Evolutionary conservation across 2,888 invertebrate species (phyloP), one percentile per base, ranked within the genome.

Genomic region (Andrena marginata): DNA sequence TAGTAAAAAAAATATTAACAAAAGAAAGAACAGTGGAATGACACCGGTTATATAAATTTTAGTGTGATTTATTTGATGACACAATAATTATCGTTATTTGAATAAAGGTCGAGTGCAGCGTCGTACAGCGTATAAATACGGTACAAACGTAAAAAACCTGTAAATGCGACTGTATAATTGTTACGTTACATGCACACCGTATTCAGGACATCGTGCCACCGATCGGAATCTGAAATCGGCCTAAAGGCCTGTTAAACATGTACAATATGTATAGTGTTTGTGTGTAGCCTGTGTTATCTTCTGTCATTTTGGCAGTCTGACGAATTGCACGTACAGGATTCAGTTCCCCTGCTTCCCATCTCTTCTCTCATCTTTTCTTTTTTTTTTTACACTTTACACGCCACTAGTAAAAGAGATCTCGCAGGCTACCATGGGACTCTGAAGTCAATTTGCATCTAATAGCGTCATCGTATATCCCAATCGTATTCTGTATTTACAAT

Each of bases 101-200:
- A 87, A 85, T 90, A 91, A 87, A 92, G 87, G 85, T 90, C 85
- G 89, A 88, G 89, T 92, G 92, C 89, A 90, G 89, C 89, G 91
- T 89, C 89, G 89, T 92, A 91, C 89, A 90, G 90, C 89, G 86
- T 92, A 92, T 90, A 92, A 92, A 92, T 90, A 92, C 92, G 89
- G 92, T 92, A 92, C 90, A 92, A 92, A 92, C 92, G 92, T 92
- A 92, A 92, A 92, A 92, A 92, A 92, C 91, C 90, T 91, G 90
- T 92, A 91, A 91, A 91, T 91, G 89, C 87, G 88, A 90, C 85
- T 91, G 91, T 89, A 90, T 90, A 87, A 84, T 89, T 85, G 60
- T 80, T 78, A 87, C 80, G 74, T 87, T 87, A 86, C 71, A 78
- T 85, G 79, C 82, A 86, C 74, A 76, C 86, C 80, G 79, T 79